phyloP scores from a whole-genome alignment of 2,113 vertebrate genomes.

The Otocyon megalotis region DNA sequence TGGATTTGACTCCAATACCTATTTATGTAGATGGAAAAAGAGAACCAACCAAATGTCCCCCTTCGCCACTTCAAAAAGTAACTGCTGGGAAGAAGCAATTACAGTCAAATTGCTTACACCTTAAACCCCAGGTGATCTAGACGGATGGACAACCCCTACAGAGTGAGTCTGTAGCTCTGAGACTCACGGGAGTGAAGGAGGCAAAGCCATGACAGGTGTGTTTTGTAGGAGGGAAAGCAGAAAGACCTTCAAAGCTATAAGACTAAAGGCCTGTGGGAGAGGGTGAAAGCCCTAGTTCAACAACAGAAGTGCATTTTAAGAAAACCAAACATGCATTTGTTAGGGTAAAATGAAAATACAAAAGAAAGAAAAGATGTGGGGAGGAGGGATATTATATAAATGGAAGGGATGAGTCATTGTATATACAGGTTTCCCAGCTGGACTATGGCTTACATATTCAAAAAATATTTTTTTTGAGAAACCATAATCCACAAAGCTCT shows the following conservation, averaged over 20 bases:
- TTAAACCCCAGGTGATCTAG: constrained; percentile 81
- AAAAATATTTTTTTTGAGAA: constrained; percentile 24
- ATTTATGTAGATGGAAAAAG: constrained; percentile 77
- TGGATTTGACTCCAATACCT: constrained; percentile 72
- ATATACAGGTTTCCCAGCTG: not conserved
- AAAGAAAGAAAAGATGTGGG: constrained; percentile 42
- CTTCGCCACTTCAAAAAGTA: constrained; percentile 75
- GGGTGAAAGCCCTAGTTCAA: constrained; percentile 22
- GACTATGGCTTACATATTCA: constrained; percentile 15
- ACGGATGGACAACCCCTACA: constrained; percentile 76
- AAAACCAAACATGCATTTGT: not conserved
- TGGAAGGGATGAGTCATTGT: constrained; percentile 48
- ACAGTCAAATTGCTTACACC: constrained; percentile 81
- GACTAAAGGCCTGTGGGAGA: not conserved
- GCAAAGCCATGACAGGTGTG: constrained; percentile 31
- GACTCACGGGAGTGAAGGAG: constrained; percentile 55
- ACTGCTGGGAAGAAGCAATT: constrained; percentile 82
- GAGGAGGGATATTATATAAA: constrained; percentile 59
- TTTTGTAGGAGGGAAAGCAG: constrained; percentile 60
- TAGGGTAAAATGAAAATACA: constrained; percentile 31
- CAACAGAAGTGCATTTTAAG: constrained; percentile 1
- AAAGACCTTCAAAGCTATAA: constrained; percentile 69
- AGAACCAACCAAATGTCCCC: constrained; percentile 73
- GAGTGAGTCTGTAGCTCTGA: constrained; percentile 64
- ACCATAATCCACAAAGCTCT: not conserved